phyloP scores from a whole-genome alignment of 1,140 invertebrate species.

The Drosophila bocki region DNA sequence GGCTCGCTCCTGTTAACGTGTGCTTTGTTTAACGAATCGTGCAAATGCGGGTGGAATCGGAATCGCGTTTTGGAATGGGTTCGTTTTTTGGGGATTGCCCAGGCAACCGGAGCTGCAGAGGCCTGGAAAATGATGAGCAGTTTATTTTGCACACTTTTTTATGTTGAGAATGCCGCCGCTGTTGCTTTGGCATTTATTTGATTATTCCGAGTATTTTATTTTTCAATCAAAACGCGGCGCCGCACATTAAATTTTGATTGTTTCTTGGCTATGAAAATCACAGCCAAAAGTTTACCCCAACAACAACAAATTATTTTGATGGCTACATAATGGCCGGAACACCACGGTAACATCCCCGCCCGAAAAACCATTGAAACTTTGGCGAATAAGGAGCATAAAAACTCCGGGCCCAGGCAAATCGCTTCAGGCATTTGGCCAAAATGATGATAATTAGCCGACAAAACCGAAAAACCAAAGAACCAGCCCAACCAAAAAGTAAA shows the following conservation, averaged over 20 bases:
- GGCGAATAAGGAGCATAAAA: conserved; percentile 54
- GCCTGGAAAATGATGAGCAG: conserved; percentile 57
- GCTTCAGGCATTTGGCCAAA: conserved; percentile 76
- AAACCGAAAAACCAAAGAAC: conserved; percentile 41
- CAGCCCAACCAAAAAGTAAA: conserved; percentile 67
- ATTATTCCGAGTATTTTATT: conserved; percentile 76
- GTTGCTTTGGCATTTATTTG: conserved; percentile 71
- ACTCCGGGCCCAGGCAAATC: conserved; percentile 51
- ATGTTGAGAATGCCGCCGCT: neutral
- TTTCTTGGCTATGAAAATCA: conserved; percentile 75
- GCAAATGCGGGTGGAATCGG: conserved; percentile 82
- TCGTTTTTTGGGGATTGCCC: conserved; percentile 27
- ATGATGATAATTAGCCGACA: conserved; percentile 81
- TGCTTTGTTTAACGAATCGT: conserved; percentile 85
- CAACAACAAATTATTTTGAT: conserved; percentile 77
- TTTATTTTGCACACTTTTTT: conserved; percentile 71
- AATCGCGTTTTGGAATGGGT: conserved; percentile 22
- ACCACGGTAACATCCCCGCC: conserved; percentile 3
- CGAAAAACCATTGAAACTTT: conserved; percentile 57
- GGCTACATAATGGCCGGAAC: conserved; percentile 69
- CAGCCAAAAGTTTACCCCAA: conserved; percentile 63
- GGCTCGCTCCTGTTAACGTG: conserved; percentile 66
- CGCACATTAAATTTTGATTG: conserved; percentile 82
- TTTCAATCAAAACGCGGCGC: conserved; percentile 79
- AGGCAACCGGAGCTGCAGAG: conserved; percentile 17